These are phyloP conservation scores for Hippoglossus stenolepis DNA, from an alignment of 2,113 vertebrate genomes.

Conservation along the genomic window DNA sequence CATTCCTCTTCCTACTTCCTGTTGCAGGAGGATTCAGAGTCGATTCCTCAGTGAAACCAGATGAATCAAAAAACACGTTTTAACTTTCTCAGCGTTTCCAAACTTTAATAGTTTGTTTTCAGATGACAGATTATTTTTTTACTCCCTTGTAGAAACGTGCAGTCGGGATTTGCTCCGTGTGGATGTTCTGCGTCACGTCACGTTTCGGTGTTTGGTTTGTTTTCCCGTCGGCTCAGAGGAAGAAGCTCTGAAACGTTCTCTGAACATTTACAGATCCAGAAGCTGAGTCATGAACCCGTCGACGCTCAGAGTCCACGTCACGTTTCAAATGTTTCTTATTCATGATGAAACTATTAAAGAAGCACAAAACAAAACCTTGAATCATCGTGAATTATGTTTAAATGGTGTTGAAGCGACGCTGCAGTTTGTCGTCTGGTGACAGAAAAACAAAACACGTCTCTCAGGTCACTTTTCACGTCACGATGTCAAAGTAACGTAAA, in stretches of 20 bases:
- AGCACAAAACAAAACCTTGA: background rate
- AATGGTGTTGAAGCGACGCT: too few relatives aligned
- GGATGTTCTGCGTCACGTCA: too few relatives aligned
- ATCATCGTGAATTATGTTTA: background rate
- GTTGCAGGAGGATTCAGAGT: background rate
- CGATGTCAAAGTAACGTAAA: too few relatives aligned
- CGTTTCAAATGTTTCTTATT: background rate
- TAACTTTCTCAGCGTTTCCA: too few relatives aligned
- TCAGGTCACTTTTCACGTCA: too few relatives aligned
- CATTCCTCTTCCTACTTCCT: background rate
- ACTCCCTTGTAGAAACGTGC: conserved; percentile 46
- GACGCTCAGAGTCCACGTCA: background rate
- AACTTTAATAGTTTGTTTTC: background rate
- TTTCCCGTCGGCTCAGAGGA: too few relatives aligned
- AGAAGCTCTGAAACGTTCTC: too few relatives aligned
- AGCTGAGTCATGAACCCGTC: background rate
- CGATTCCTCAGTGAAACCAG: too few relatives aligned
- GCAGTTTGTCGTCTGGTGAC: too few relatives aligned
- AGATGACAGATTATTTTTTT: conserved; percentile 66
- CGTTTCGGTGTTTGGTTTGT: too few relatives aligned
- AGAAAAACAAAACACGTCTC: too few relatives aligned
- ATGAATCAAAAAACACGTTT: background rate
- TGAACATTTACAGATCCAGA: background rate
- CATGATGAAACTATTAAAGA: background rate
- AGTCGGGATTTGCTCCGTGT: too few relatives aligned